These are phyloP conservation scores for Sinelater perroti DNA, from an alignment of 2,888 invertebrate species.

Conservation along the genomic window DNA sequence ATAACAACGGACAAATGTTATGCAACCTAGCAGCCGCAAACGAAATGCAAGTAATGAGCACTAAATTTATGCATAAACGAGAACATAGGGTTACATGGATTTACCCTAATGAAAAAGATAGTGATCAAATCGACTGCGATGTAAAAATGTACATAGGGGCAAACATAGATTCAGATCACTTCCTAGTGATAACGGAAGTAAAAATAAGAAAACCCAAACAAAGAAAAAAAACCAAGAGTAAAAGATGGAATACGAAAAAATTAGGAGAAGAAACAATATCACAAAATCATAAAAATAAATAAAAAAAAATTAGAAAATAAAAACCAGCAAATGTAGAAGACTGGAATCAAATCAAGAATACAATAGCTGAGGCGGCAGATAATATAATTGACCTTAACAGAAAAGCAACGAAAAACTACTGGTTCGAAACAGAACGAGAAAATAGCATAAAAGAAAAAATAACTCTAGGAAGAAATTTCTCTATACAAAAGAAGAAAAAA, in stretches of 20 bases:
- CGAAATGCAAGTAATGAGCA: conserved; percentile 5
- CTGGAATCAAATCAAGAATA: conserved; percentile 1
- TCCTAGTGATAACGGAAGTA: too few relatives aligned
- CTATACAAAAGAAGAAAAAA: not conserved
- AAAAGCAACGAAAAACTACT: not conserved
- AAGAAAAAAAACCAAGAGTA: not conserved
- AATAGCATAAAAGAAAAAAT: too few relatives aligned
- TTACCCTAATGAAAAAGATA: not conserved
- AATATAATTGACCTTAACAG: not conserved
- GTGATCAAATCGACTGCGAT: too few relatives aligned
- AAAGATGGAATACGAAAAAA: not conserved
- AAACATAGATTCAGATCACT: conserved; percentile 4
- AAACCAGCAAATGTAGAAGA: not conserved
- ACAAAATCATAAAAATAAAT: not conserved
- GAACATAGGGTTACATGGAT: not conserved
- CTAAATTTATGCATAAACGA: conserved; percentile 3
- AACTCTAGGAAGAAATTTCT: conserved; percentile 3
- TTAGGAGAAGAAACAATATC: not conserved
- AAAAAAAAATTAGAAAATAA: conserved; percentile 3
- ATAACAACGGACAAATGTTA: too few relatives aligned
- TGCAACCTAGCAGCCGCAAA: conserved; percentile 4
- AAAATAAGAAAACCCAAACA: conserved; percentile 1
- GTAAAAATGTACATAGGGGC: not conserved
- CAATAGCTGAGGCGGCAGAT: conserved; percentile 4
- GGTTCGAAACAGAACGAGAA: too few relatives aligned